A percentile compares a stretch with the other conserved stretches of the same genome.
Evolutionary conservation across 2,113 vertebrate species (phyloP).

Genomic region (Hypocryptadius cinnamomeus): DNA sequence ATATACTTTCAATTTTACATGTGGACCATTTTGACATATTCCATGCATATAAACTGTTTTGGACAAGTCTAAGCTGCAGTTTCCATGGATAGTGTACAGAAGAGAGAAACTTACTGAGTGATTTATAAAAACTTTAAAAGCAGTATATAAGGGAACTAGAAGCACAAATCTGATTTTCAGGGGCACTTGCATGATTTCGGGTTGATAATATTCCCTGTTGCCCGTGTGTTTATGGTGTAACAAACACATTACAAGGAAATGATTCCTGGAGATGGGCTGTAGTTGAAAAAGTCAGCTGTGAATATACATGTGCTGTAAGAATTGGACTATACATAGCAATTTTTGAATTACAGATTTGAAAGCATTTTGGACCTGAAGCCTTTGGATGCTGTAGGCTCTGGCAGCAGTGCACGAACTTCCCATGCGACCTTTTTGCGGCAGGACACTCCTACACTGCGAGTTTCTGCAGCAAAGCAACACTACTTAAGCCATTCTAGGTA

Average conservation of each 20-base stretch:
- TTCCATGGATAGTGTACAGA: background rate
- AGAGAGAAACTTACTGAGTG: background rate
- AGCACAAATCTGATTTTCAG: background rate
- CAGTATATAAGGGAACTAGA: background rate
- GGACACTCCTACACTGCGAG: conserved; percentile 73
- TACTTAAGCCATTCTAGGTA: conserved; percentile 90
- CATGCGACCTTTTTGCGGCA: conserved; percentile 69
- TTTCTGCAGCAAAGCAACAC: conserved; percentile 84
- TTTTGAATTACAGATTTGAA: conserved; percentile 74
- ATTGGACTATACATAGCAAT: background rate
- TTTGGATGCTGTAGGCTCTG: conserved; percentile 66
- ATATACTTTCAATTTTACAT: background rate
- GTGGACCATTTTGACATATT: background rate
- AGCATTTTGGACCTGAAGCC: conserved; percentile 84
- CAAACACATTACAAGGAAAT: background rate
- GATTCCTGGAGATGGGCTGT: background rate
- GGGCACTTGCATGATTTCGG: background rate
- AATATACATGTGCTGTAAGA: background rate
- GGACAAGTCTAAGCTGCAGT: background rate
- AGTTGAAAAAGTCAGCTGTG: background rate
- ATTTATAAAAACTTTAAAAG: background rate
- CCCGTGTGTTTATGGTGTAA: background rate
- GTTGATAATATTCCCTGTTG: background rate
- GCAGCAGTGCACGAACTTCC: conserved; percentile 72
- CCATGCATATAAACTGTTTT: rapidly evolving